Base-by-base conservation (phyloP, 2,888 invertebrate genomes). In the Linyphia triangularis region DNA sequence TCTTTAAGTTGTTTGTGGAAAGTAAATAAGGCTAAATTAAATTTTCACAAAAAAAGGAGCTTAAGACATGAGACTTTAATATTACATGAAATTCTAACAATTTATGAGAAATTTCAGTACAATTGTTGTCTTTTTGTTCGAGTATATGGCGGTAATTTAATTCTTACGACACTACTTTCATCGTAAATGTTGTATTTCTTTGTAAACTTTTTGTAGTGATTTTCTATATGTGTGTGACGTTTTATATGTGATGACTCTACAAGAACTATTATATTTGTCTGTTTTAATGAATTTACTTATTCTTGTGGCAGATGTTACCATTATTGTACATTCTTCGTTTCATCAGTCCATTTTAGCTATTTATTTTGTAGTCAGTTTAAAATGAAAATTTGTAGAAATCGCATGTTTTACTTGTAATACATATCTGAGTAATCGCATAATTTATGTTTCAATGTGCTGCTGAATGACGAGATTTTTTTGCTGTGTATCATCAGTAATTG, bases 391-490 rank as follows among this genome's bases (percentile, higher is more conserved):
- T 65, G 86, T 81, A 88, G 75, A 51, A 51, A 51, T 67, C 75
- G 75, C 51, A 51, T 88, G 75, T 61, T 88, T 70, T 59, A 43
- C 30, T 70, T 69, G 67, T 88, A 69, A 75, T 65, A 51, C 72
- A 40, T 37, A 63, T 82, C 37, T 28, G 30, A 75, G 37, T 67
- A 57, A 72, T 30, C 59, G 75, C 57, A 73, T 73, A 72, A 73
- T 81, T 88, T 88, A 40, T 73, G 86, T 88, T 88, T 88, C 72
- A 57, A 72, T 88, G 86, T 88, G 85, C 69, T 70, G 67, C 77
- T 77, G 59, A 88, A 67, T 28, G 70, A 85, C 33, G 59, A 30
- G 22, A 88, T 78, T 88, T 82, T 88, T 75, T 82, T 88, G 26
- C 30, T 83, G 51, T 89, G 78, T 89, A 73, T 37, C n/a, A n/a